These are phyloP conservation scores for Melanotaenia boesemani DNA, from an alignment of 2,797 vertebrate genomes.

Conservation along the genomic window DNA sequence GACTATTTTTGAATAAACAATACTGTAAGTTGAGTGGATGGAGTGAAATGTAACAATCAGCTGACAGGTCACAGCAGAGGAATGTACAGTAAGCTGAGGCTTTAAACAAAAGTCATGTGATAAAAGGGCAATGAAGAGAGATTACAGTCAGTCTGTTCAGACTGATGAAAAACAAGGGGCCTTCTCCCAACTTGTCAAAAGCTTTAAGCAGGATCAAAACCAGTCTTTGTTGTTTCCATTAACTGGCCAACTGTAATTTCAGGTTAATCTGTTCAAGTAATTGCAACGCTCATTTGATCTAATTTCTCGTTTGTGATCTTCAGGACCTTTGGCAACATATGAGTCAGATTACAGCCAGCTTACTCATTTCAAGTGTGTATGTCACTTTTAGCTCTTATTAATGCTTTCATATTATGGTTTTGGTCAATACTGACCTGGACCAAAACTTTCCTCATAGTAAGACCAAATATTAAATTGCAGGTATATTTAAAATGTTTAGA, in stretches of 20 bases:
- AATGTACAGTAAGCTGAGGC: slow-evolving; percentile 77
- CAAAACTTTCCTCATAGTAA: not conserved
- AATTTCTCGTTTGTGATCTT: not conserved
- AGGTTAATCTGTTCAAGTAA: slow-evolving; percentile 23
- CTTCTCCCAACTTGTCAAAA: slow-evolving; percentile 50
- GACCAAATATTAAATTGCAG: not conserved
- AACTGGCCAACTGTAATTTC: slow-evolving; percentile 18
- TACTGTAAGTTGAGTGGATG: slow-evolving; percentile 21
- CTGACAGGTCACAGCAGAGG: slow-evolving; percentile 73
- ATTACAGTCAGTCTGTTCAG: slow-evolving; percentile 63
- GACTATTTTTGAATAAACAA: slow-evolving; percentile 11
- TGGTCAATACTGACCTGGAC: not conserved
- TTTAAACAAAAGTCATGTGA: slow-evolving; percentile 79
- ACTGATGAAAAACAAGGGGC: slow-evolving; percentile 67
- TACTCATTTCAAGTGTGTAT: not conserved
- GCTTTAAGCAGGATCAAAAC: slow-evolving; percentile 47
- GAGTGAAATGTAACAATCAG: slow-evolving; percentile 64
- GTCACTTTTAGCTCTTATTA: not conserved
- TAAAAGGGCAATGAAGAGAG: slow-evolving; percentile 70
- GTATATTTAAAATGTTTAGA: not conserved
- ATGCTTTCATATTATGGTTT: not conserved
- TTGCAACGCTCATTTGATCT: slow-evolving; percentile 1
- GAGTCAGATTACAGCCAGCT: slow-evolving; percentile 2
- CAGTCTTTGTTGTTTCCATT: slow-evolving; percentile 32
- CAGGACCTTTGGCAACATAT: slow-evolving; percentile 5